Conservation (phyloP, 2,113 vertebrate species). For the Piaya cayana region DNA sequence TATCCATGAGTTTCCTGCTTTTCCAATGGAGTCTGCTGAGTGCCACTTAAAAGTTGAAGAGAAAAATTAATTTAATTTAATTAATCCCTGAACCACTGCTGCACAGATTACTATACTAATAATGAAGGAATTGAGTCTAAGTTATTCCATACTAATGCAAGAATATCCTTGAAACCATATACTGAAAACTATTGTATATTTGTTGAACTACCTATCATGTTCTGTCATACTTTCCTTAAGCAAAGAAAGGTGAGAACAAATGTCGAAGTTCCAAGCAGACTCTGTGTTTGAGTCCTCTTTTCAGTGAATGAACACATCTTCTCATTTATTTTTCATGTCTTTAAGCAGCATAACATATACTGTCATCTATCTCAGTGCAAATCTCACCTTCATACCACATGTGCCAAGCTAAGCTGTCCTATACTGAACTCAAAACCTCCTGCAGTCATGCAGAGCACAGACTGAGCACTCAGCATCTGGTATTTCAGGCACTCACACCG, state of each 20-base stretch:
- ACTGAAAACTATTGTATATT: not conserved
- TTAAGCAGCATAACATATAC: not conserved
- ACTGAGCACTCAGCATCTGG: not conserved
- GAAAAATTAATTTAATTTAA: not conserved
- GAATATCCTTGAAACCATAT: not conserved
- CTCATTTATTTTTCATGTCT: not conserved
- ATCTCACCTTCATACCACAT: not conserved
- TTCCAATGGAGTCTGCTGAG: accelerated
- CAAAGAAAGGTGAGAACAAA: not conserved
- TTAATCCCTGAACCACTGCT: not conserved
- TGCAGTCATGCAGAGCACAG: not conserved
- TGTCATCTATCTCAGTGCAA: not conserved
- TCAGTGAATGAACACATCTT: not conserved
- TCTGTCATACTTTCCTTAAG: not conserved
- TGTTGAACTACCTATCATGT: not conserved
- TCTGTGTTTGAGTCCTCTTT: not conserved
- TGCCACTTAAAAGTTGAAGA: not conserved
- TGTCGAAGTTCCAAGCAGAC: not conserved
- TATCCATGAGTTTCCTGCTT: not conserved
- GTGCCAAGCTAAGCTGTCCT: not conserved
- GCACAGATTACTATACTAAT: not conserved
- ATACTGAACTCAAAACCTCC: not conserved
- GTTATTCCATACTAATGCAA: not conserved
- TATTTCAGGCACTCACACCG: not conserved
- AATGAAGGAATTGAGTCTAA: not conserved